Evolutionary conservation across 2,113 vertebrate species (phyloP), one percentile per base, ranked within the genome.

Genomic region (Microcebus tavaratra): DNA sequence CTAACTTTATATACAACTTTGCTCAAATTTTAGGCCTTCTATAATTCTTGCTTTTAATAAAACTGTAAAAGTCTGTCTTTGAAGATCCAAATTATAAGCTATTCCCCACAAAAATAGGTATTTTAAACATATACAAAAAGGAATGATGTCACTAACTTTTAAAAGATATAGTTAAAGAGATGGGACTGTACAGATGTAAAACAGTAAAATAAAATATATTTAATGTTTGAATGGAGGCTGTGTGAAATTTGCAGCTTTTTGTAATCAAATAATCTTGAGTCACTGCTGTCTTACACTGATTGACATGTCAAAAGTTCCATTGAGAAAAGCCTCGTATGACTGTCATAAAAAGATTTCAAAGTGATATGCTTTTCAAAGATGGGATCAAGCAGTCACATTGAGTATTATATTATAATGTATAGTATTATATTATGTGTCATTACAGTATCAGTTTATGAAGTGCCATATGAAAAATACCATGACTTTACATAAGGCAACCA

Each of bases 261-360:
- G 2, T 95, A 45, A 80, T 48, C 67, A 83, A 83, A 75, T 83
- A 82, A 78, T 57, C 34, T 81, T 48, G 27, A 96, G 48, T 86
- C 57, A 36, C 34, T 91, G 39, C 12, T 23, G 29, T 70, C 36
- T 86, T 83, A 68, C 50, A 88, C 85, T 84, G 97, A 98, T 80
- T 96, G 84, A 88, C 90, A 87, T 70, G 48, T 97, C 98, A 96
- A 97, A 97, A 96, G 36, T 96, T 94, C 93, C 29, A 80, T n/a
- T 97, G 91, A 97, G 82, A 84, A 88, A 87, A 98, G 61, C 55
- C 95, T 97, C 94, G 59, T 70, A 81, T 53, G 67, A 36, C 34
- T 97, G 84, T 73, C 95, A 95, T 61, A 23, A 78, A 88, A 86
- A 88, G 61, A 78, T 79, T 94, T 85, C 81, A 76, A 92, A 94